Evolutionary conservation across 2,113 vertebrate genomes (phyloP).

Genomic region (Eidolon helvum): DNA sequence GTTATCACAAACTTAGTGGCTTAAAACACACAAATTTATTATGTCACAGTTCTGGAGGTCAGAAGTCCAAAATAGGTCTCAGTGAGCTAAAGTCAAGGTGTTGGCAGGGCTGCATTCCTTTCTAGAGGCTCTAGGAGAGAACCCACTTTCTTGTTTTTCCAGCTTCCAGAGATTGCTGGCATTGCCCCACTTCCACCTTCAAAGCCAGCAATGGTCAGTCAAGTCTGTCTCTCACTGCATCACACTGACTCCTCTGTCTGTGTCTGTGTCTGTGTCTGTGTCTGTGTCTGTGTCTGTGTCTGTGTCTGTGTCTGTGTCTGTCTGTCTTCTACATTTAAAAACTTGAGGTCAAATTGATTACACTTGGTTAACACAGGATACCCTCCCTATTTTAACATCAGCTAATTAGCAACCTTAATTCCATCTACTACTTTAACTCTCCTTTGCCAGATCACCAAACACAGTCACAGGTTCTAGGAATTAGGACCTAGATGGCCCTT

Average conservation of each 20-base stretch:
- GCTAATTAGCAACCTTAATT: background rate
- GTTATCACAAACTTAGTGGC: background rate
- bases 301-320: no score
- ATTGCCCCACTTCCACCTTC: background rate
- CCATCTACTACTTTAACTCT: background rate
- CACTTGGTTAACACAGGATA: background rate
- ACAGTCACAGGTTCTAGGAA: background rate
- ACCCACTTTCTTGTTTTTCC: background rate
- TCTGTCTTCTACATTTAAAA: background rate
- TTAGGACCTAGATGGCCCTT: background rate
- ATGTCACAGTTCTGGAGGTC: background rate
- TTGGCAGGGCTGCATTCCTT: background rate
- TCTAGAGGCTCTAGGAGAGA: background rate
- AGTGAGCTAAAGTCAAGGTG: background rate
- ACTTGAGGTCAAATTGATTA: background rate
- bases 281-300: no score
- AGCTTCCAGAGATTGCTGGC: background rate
- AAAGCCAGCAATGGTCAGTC: fast-evolving
- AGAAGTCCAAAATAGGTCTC: background rate
- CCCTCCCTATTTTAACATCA: background rate
- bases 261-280: no score
- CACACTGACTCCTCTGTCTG: background rate
- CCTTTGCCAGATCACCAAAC: background rate
- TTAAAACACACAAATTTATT: background rate
- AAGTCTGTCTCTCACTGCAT: background rate